phyloP scores from a whole-genome alignment of 2,888 invertebrate genomes.

The Drosophila koepferae region DNA sequence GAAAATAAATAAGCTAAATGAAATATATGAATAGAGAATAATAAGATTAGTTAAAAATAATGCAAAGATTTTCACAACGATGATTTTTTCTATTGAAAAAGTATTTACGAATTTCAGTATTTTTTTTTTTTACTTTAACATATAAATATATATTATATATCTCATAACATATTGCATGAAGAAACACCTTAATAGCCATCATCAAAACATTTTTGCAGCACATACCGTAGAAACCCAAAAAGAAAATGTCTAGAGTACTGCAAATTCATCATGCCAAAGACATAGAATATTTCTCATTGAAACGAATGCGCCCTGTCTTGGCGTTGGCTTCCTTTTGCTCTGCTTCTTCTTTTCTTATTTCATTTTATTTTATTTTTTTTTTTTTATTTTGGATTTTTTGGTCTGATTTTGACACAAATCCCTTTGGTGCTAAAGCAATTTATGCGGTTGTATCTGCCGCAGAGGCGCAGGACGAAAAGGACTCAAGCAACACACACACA shows the following conservation, averaged over 20 bases:
- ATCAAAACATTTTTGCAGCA: neutral
- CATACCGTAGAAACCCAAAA: neutral
- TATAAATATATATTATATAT: too few species aligned
- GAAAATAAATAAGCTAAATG: too few species aligned
- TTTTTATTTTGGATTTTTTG: slow-evolving; percentile 30
- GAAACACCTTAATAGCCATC: neutral
- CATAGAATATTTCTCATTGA: slow-evolving; percentile 13
- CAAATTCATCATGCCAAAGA: slow-evolving; percentile 8
- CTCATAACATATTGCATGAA: too few species aligned
- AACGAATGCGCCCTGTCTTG: slow-evolving; percentile 62
- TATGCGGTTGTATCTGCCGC: slow-evolving; percentile 68
- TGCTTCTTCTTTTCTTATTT: slow-evolving; percentile 1
- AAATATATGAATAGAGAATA: too few species aligned
- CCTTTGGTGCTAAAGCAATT: slow-evolving; percentile 82
- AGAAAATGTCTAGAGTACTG: slow-evolving; percentile 27
- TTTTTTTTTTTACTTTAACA: too few species aligned
- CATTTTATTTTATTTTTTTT: neutral
- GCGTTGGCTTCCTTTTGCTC: slow-evolving; percentile 42
- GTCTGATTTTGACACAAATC: slow-evolving; percentile 80
- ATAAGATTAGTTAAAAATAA: too few species aligned
- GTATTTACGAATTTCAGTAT: too few species aligned
- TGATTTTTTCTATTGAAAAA: too few species aligned
- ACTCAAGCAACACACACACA: slow-evolving; percentile 18
- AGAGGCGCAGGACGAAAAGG: slow-evolving; percentile 25
- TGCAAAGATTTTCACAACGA: too few species aligned